A percentile compares a stretch with the other conserved stretches of the same genome.
Conservation (phyloP, 2,797 vertebrate genomes). For the Aerospiza tachiro region DNA sequence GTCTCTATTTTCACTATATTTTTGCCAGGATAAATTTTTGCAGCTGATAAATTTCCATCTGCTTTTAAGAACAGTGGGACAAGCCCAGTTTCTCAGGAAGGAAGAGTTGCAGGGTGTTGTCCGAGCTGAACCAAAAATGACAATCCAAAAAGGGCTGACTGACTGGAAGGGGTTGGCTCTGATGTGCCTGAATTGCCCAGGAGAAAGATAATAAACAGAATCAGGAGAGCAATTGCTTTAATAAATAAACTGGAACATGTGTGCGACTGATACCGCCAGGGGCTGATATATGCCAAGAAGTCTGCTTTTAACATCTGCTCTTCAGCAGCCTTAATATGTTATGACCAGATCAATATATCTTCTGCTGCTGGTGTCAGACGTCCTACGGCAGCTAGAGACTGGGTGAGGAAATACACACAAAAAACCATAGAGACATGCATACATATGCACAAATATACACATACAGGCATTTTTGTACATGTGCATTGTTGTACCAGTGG, state of each 20-base stretch:
- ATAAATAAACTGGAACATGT: slow-evolving; percentile 62
- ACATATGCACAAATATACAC: neutral
- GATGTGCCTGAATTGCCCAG: neutral
- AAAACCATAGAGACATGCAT: neutral
- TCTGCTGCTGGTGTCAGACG: slow-evolving; percentile 43
- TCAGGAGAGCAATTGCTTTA: slow-evolving; percentile 45
- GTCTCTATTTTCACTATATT: neutral
- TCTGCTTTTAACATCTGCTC: slow-evolving; percentile 68
- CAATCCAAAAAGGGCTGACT: neutral
- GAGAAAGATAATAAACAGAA: slow-evolving; percentile 60
- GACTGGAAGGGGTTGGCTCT: slow-evolving; percentile 23
- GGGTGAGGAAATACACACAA: neutral
- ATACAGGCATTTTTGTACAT: neutral
- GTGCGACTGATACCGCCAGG: slow-evolving; percentile 31
- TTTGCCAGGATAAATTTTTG: slow-evolving; percentile 2
- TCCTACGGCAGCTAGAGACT: slow-evolving; percentile 29
- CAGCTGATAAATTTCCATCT: slow-evolving; percentile 14
- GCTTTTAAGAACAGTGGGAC: neutral
- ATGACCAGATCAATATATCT: slow-evolving; percentile 67
- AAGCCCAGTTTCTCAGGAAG: neutral
- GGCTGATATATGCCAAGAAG: slow-evolving; percentile 50
- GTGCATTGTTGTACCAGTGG: neutral
- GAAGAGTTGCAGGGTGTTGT: neutral
- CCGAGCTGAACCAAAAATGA: neutral
- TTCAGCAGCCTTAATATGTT: slow-evolving; percentile 65